Percentiles rank a stretch among this genome's conserved stretches.
These are phyloP conservation scores for Egretta garzetta DNA, from an alignment of 2,113 vertebrate genomes.

Conservation along the genomic window DNA sequence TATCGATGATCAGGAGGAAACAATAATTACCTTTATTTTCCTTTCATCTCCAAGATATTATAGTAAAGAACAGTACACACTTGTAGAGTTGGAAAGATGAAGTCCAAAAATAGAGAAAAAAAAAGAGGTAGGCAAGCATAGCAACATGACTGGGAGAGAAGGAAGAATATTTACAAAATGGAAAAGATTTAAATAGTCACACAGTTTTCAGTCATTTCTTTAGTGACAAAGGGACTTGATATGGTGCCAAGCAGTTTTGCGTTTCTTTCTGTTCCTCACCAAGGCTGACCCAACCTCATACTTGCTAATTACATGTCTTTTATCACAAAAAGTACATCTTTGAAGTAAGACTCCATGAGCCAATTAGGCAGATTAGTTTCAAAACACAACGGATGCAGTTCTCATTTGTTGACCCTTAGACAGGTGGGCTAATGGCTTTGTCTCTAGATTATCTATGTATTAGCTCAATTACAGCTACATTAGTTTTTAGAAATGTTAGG, in stretches of 20 bases:
- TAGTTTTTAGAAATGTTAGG: conserved; percentile 33
- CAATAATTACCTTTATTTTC: not conserved
- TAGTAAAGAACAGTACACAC: not conserved
- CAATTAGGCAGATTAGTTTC: conserved; percentile 51
- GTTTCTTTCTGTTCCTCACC: not conserved
- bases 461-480: not conserved
- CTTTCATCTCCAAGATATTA: not conserved
- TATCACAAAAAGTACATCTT: conserved; percentile 1
- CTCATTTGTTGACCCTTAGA: conserved; percentile 14
- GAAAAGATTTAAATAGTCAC: not conserved
- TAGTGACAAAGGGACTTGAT: not conserved
- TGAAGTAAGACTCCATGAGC: conserved; percentile 3
- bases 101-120: not conserved
- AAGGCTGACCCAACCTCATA: not conserved
- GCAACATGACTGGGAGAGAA: not conserved
- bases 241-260: not conserved
- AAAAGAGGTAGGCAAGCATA: not conserved
- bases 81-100: not conserved
- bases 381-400: not conserved
- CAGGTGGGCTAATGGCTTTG: conserved; percentile 38
- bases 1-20: not conserved
- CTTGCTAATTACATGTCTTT: conserved; percentile 4
- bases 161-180: not conserved
- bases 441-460: not conserved
- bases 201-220: not conserved